Conservation (phyloP, 1,140 invertebrate genomes). For the Cherax destructor region DNA sequence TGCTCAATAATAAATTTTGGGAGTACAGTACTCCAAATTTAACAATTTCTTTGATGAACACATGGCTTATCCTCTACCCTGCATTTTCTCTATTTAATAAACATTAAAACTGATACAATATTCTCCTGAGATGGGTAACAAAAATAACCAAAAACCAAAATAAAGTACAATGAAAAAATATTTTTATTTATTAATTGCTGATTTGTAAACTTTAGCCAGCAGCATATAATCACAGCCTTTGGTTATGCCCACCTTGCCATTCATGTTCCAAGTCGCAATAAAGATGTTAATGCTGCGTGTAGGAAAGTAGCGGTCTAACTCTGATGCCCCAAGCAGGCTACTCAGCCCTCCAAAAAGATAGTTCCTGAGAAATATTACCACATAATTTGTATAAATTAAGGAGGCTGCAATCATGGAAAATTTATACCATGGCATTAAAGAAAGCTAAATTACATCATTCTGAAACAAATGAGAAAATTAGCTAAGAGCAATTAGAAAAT, state of each 20-base stretch:
- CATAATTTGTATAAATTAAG: neutral
- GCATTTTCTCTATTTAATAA: too few species aligned
- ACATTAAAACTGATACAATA: too few species aligned
- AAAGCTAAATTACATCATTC: too few species aligned
- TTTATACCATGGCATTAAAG: too few species aligned
- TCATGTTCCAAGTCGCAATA: constrained; percentile 98
- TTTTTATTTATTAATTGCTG: neutral
- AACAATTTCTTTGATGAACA: too few species aligned
- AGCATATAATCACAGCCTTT: neutral
- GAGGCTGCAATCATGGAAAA: neutral
- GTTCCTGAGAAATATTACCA: constrained; percentile 47
- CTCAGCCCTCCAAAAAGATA: constrained; percentile 76
- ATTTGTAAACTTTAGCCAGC: neutral
- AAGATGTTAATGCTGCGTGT: constrained; percentile 90
- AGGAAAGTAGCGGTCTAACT: constrained; percentile 90
- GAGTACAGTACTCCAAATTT: too few species aligned
- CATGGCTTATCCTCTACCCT: too few species aligned
- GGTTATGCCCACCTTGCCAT: constrained; percentile 83
- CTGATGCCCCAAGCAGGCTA: constrained; percentile 84
- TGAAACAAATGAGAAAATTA: too few species aligned
- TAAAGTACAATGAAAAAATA: neutral
- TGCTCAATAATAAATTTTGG: too few species aligned
- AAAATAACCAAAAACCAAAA: too few species aligned
- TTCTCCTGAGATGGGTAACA: too few species aligned
- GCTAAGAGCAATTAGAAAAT: too few species aligned